Base-by-base conservation (phyloP, 1,140 invertebrate species). In the Euglossa dilemma region DNA sequence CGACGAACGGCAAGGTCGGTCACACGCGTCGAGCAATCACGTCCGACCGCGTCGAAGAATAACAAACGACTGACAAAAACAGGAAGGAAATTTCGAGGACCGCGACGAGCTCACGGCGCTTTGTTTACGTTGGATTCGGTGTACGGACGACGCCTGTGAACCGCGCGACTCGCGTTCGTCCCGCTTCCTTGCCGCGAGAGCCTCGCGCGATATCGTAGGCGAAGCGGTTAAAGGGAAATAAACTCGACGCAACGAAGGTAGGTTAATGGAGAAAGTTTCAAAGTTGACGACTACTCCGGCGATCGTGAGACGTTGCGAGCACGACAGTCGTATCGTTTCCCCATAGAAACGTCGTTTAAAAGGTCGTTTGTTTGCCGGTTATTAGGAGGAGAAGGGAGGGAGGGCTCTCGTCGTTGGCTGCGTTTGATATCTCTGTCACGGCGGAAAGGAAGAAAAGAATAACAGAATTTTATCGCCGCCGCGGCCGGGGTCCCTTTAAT, bases 391-490 rank as follows among this genome's bases (percentile, higher is more conserved):
- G 56, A 50, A 56, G 28, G 43, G 72, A 23, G 59, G 45, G n/a
- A 67, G 64, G 45, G 63, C n/a, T 66, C 43, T 43, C 36, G 64
- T 11, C 63, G 20, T 67, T 2, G 9, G 64, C 45, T 67, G 23
- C 43, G 66, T 83, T 71, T 78, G 67, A 67, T 69, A 63, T 63
- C 75, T 71, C 43, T 50, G 47, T 20, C 25, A 12, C 16, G 45
- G n/a, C 43, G 16, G 57, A n/a, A 43, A 52, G 63, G 28, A 20
- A 54, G 84, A 83, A 85, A 87, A 73, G 75, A 84, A 89, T 83
- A 87, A 87, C 81, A 87, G 67, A 84, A 77, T 86, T 85, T 90
- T 90, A 88, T 90, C 86, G 81, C 71, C 80, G 66, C 72, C 69
- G 69, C 79, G 66, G 66, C 77, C 73, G 43, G 72, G 66, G 59